Percentiles rank a stretch among this genome's conserved stretches.
Conservation (phyloP, 2,888 invertebrate genomes). For the Patella pellucida region DNA sequence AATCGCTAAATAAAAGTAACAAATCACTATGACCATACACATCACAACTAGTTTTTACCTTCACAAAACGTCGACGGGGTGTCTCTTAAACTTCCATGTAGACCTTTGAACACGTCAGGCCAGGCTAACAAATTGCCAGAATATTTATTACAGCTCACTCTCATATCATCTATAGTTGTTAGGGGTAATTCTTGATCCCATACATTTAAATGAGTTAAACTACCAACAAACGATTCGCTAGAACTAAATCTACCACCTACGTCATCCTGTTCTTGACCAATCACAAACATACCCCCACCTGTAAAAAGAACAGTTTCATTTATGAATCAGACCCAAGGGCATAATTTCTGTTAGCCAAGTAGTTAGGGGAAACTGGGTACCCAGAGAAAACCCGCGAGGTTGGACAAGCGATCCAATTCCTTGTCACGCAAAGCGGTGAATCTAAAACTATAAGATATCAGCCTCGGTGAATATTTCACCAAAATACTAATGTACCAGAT, state of each 20-base stretch:
- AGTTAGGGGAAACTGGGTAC: too few species aligned
- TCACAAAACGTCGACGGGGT: constrained; percentile 76
- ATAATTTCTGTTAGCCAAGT: too few species aligned
- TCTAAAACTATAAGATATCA: too few species aligned
- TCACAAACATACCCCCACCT: constrained; percentile 76
- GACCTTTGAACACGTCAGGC: constrained; percentile 75
- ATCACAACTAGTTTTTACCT: constrained; percentile 53
- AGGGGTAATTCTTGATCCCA: constrained; percentile 75
- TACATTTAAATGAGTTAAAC: constrained; percentile 76
- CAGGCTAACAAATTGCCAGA: constrained; percentile 77
- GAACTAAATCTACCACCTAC: constrained; percentile 78
- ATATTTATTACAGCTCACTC: constrained; percentile 69
- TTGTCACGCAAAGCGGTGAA: too few species aligned
- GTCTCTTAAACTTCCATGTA: constrained; percentile 75
- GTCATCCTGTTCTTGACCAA: constrained; percentile 81
- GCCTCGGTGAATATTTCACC: too few species aligned
- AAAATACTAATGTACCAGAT: too few species aligned
- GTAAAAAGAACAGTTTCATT: constrained; percentile 13
- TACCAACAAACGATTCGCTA: constrained; percentile 79
- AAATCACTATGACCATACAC: constrained; percentile 9
- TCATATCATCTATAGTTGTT: constrained; percentile 70
- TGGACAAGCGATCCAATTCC: too few species aligned
- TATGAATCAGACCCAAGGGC: too few species aligned
- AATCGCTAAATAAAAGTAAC: neutral
- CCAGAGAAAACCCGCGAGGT: too few species aligned